These are phyloP conservation scores for Drosophila affinis DNA, from an alignment of 2,888 invertebrate genomes.

Conservation along the genomic window DNA sequence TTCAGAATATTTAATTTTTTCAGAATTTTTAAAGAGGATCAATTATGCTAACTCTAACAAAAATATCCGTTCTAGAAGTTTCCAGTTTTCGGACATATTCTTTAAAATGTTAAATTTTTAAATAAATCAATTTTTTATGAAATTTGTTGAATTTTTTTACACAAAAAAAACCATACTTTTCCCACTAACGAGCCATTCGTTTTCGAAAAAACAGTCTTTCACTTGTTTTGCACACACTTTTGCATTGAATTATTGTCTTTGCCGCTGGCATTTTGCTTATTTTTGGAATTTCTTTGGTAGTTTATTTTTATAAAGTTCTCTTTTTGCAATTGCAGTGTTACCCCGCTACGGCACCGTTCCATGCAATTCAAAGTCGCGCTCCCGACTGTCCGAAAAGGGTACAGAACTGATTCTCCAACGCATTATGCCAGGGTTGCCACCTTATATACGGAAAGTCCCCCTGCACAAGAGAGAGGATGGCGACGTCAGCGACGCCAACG, in stretches of 20 bases:
- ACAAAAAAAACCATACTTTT: background rate
- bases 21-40: background rate
- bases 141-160: background rate
- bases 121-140: background rate
- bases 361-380: constrained; percentile 82
- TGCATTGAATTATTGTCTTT: constrained; percentile 13
- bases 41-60: background rate
- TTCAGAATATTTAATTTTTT: no score
- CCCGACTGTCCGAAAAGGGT: constrained; percentile 81
- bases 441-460: constrained; percentile 47
- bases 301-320: constrained; percentile 13
- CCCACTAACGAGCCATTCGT: background rate
- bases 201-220: background rate
- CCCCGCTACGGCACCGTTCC: constrained; percentile 44
- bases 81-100: no score
- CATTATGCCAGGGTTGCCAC: constrained; percentile 71
- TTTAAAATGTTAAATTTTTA: background rate
- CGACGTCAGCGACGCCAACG: constrained; percentile 59
- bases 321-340: constrained; percentile 22
- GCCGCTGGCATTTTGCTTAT: constrained; percentile 1
- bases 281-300: constrained; percentile 5
- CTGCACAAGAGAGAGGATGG: constrained; percentile 9
- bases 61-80: no score
- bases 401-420: constrained; percentile 81
- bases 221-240: background rate